These are phyloP conservation scores for Panzeria rudis DNA, from an alignment of 2,888 invertebrate genomes.

Conservation along the genomic window DNA sequence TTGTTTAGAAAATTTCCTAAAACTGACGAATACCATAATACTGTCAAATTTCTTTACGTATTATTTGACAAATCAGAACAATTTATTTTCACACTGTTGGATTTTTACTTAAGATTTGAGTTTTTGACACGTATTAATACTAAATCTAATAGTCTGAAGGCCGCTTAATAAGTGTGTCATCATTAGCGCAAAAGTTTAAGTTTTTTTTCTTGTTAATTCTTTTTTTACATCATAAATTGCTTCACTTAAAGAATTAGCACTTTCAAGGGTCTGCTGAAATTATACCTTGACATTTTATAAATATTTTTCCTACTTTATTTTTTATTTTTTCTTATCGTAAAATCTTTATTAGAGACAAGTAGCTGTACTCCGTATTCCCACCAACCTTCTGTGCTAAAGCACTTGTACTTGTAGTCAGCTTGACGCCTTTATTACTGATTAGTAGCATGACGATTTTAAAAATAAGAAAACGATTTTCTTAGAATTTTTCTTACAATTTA, in stretches of 20 bases:
- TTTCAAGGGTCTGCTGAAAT: conserved; percentile 3
- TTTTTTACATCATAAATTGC: background rate
- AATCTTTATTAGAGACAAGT: conserved; percentile 32
- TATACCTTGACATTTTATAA: background rate
- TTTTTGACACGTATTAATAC: too few species aligned
- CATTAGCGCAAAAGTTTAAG: background rate
- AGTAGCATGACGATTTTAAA: conserved; percentile 31
- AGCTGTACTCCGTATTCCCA: conserved; percentile 4
- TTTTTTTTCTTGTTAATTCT: background rate
- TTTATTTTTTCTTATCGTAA: conserved; percentile 13
- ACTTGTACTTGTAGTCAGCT: conserved; percentile 49
- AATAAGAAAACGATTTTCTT: conserved; percentile 42
- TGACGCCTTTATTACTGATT: conserved; percentile 64
- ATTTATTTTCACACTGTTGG: too few species aligned
- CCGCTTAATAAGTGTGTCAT: too few species aligned
- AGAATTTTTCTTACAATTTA: conserved; percentile 32
- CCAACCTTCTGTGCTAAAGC: background rate
- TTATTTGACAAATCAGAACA: too few species aligned
- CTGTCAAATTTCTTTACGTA: too few species aligned
- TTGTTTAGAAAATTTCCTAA: too few species aligned
- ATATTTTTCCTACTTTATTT: background rate
- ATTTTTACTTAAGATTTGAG: too few species aligned
- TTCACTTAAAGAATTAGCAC: conserved; percentile 1
- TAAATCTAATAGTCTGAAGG: too few species aligned
- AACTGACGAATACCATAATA: too few species aligned